Evolutionary conservation across 2,888 invertebrate species (phyloP).

Genomic region (Rapana venosa): DNA sequence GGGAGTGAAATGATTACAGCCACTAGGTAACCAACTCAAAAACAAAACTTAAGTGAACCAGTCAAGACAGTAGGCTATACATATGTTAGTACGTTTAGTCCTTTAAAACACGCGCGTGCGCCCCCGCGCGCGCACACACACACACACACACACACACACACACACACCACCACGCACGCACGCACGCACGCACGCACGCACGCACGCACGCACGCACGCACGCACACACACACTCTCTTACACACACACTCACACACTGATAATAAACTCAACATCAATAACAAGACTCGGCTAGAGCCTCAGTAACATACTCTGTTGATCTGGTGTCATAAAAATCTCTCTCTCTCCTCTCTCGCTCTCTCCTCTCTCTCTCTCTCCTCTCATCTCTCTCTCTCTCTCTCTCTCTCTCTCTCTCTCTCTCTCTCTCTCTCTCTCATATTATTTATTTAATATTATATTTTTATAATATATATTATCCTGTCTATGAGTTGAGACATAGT

Average conservation of each 20-base stretch:
- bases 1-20: no score
- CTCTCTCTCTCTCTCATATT: background rate
- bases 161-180: background rate
- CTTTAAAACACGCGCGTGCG: no score
- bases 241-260: background rate
- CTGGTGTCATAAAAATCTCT: background rate
- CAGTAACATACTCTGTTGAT: no score
- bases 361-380: conserved; percentile 13
- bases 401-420: background rate
- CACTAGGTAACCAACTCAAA: no score
- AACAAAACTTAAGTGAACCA: no score
- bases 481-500: no score
- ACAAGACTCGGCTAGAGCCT: background rate
- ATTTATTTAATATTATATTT: no score
- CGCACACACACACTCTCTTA: background rate
- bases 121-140: no score
- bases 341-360: background rate
- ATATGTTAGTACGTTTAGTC: no score
- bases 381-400: conserved; percentile 27
- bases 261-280: background rate
- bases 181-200: background rate
- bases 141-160: background rate
- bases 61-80: no score
- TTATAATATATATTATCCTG: no score
- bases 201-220: background rate